Evolutionary conservation across 1,140 invertebrate species (phyloP).

Genomic region (Listronotus bonariensis): DNA sequence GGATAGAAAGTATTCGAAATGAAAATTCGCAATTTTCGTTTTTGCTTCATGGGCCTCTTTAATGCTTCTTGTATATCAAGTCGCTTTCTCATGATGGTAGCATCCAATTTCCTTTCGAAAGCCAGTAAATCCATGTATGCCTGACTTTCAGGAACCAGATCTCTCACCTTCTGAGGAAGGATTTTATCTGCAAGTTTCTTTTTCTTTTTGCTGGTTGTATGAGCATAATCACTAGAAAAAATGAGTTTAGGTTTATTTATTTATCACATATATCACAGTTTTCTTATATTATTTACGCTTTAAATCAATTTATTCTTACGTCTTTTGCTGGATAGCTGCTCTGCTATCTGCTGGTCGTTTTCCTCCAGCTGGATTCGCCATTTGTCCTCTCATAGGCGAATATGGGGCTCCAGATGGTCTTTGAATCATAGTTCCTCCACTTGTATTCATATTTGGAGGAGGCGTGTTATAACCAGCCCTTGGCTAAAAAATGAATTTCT

Average conservation of each 20-base stretch:
- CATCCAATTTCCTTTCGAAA: conserved; percentile 97
- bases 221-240: conserved; percentile 65
- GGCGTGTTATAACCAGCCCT: conserved; percentile 58
- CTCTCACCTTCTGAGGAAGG: conserved; percentile 94
- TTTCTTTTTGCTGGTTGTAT: conserved; percentile 82
- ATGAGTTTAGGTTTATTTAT: too few species aligned
- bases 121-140: conserved; percentile 98
- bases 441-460: conserved; percentile 60
- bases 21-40: conserved; percentile 95
- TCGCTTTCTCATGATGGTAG: conserved; percentile 96
- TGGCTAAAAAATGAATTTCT: conserved; percentile 37
- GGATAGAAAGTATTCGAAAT: conserved; percentile 99
- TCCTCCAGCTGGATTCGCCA: conserved; percentile 59
- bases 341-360: conserved; percentile 68
- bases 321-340: conserved; percentile 66
- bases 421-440: conserved; percentile 63
- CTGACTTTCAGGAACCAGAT: conserved; percentile 97
- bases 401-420: conserved; percentile 61
- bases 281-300: too few species aligned
- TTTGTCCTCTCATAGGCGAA: conserved; percentile 64
- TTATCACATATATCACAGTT: too few species aligned
- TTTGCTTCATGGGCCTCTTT: conserved; percentile 98
- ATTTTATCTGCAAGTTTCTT: conserved; percentile 97
- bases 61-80: conserved; percentile 98
- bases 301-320: conserved; percentile 51